Conservation (phyloP, 2,888 invertebrate genomes). For the Drosophila histrio region DNA sequence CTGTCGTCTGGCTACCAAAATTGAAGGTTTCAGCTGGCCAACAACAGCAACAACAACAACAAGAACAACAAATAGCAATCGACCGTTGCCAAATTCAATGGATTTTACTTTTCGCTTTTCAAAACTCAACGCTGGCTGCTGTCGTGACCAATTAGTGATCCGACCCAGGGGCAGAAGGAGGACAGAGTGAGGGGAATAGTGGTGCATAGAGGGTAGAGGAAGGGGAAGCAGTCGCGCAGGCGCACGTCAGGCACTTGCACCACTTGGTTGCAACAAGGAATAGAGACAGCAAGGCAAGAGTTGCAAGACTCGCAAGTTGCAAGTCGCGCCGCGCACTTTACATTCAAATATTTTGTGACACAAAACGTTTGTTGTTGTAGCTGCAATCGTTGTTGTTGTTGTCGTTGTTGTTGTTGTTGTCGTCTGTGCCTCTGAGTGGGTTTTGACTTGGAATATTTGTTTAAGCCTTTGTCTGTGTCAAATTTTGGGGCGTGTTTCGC, state of each 20-base stretch:
- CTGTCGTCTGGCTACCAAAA: constrained; percentile 65
- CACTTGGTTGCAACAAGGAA: constrained; percentile 50
- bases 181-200: constrained; percentile 9
- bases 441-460: constrained; percentile 52
- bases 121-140: constrained; percentile 64
- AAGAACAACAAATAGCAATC: constrained; percentile 43
- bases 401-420: constrained; percentile 35
- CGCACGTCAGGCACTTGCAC: constrained; percentile 67
- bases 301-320: constrained; percentile 32
- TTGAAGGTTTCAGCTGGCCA: constrained; percentile 70
- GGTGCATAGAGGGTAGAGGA: constrained; percentile 19
- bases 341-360: constrained; percentile 79
- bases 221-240: constrained; percentile 53
- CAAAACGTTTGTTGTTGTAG: constrained; percentile 63
- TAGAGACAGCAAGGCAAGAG: constrained; percentile 60
- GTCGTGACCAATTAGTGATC: constrained; percentile 78
- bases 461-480: constrained; percentile 58
- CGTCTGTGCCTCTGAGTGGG: constrained; percentile 31
- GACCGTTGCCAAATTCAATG: constrained; percentile 75
- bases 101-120: constrained; percentile 75
- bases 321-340: constrained; percentile 64
- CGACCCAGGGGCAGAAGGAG: constrained; percentile 44
- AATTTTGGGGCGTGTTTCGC: constrained; percentile 67
- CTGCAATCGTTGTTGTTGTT: constrained; percentile 24
- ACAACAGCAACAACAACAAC: neutral